Conservation (phyloP, 1,140 invertebrate species). For the Drosophila micromelanica region DNA sequence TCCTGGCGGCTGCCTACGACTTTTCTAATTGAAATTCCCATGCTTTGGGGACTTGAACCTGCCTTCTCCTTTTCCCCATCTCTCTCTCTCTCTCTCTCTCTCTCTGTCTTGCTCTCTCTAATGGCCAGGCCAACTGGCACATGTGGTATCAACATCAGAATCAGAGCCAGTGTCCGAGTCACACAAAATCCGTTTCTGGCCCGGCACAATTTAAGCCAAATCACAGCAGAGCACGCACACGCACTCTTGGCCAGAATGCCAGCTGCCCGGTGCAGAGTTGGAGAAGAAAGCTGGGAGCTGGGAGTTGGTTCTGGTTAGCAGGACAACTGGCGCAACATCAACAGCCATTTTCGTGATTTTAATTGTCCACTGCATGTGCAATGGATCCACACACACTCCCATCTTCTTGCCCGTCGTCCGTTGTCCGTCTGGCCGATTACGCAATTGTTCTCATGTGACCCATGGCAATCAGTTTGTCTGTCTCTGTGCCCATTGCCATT, state of each 20-base stretch:
- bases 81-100: background rate
- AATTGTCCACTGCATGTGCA: slow-evolving; percentile 63
- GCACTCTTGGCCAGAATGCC: slow-evolving; percentile 10
- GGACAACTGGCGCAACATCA: slow-evolving; percentile 51
- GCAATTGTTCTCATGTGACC: slow-evolving; percentile 80
- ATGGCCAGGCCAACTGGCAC: slow-evolving; percentile 43
- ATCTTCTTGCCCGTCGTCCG: background rate
- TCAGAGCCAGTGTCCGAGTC: slow-evolving; percentile 13
- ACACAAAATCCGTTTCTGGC: slow-evolving; percentile 11
- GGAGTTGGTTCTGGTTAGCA: slow-evolving; percentile 3
- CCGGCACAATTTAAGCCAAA: slow-evolving; percentile 53
- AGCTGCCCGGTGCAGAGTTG: background rate
- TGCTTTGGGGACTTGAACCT: slow-evolving; percentile 24
- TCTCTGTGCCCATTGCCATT: slow-evolving; percentile 41
- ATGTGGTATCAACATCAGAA: slow-evolving; percentile 1
- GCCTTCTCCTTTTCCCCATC: no score
- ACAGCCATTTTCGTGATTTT: slow-evolving; percentile 77
- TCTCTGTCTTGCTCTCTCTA: slow-evolving; percentile 16
- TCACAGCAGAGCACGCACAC: slow-evolving; percentile 50
- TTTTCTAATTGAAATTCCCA: slow-evolving; percentile 61
- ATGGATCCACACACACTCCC: background rate
- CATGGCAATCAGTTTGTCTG: slow-evolving; percentile 28
- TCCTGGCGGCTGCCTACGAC: background rate
- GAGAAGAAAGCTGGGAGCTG: slow-evolving; percentile 3
- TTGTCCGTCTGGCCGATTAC: slow-evolving; percentile 35